A percentile compares a stretch with the other conserved stretches of the same genome.
phyloP scores from a whole-genome alignment of 2,888 invertebrate genomes.

The Sarcophaga carnaria region DNA sequence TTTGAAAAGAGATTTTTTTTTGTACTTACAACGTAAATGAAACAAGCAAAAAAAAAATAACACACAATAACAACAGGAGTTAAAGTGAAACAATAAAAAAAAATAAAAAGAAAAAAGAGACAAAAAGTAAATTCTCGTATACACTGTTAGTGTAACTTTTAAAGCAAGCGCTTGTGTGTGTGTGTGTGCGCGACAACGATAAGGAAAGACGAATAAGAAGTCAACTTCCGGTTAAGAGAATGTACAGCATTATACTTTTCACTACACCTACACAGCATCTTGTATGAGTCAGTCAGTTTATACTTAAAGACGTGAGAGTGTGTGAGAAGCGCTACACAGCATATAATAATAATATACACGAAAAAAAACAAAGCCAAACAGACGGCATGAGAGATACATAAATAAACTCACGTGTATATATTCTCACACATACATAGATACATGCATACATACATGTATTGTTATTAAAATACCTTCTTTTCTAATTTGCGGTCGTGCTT shows the following conservation, averaged over 20 bases:
- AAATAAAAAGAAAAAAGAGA: background rate
- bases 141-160: too few species aligned
- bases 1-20: conserved; percentile 33
- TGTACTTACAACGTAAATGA: background rate
- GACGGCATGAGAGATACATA: background rate
- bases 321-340: background rate
- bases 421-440: background rate
- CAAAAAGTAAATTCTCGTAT: too few species aligned
- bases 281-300: background rate
- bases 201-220: conserved; percentile 36
- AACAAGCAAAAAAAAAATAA: background rate
- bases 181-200: background rate
- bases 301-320: background rate
- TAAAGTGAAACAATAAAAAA: conserved; percentile 11
- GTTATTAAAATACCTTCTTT: background rate
- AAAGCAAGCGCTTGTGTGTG: background rate
- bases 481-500: conserved; percentile 35
- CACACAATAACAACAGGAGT: conserved; percentile 28
- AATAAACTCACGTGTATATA: too few species aligned
- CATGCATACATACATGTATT: background rate
- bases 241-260: conserved; percentile 25
- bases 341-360: background rate
- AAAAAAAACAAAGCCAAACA: background rate
- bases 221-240: conserved; percentile 52
- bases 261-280: background rate